Base-by-base conservation (phyloP, 1,140 invertebrate genomes). In the Heliothis subflexa region DNA sequence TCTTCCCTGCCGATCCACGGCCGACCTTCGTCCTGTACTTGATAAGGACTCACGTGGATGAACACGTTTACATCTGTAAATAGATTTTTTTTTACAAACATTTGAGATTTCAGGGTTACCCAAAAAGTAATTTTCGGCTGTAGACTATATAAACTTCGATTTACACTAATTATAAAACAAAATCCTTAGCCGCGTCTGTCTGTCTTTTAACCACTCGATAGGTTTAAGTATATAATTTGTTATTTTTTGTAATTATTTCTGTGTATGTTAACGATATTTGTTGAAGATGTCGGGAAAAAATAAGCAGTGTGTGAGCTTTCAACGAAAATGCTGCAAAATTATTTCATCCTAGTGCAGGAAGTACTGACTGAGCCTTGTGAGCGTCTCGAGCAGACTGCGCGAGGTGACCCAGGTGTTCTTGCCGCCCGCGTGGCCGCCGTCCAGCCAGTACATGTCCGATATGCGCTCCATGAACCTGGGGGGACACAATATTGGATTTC, bases 1-100 rank as follows among this genome's bases (percentile, higher is more conserved):
- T 98, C 97, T 93, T 99, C 98, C 82, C 96, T 95, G 33, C 96
- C 95, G 84, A 98, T 97, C 97, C 97, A 98, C 5, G 97, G 96
- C 75, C 98, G 93, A 45, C 96, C 94, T 72, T 96, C 95, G 87
- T 98, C 97, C 68, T 95, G 89, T 55, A 97, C 95, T 95, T 98
- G 98, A 93, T 98, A 98, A 0, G 97, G 97, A 28, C 97, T 97
- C 11, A 98, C 97, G 92, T 98, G 97, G 45, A 98, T 95, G 85
- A 96, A 96, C 61, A 97, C 94, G 61, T 95, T 95, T 85, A 97
- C 96, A 74, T 93, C 96, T 96, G 83, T 72, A 71, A 79, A 57
- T 11, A 25, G n/a, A 33, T 7, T 3, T 4, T 40, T 14, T 33
- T 3, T 3, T 59, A 28, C 4, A 18, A 25, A 57, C 33, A 33